Conservation (phyloP, 2,113 vertebrate genomes). For the Grammomys dolichurus region DNA sequence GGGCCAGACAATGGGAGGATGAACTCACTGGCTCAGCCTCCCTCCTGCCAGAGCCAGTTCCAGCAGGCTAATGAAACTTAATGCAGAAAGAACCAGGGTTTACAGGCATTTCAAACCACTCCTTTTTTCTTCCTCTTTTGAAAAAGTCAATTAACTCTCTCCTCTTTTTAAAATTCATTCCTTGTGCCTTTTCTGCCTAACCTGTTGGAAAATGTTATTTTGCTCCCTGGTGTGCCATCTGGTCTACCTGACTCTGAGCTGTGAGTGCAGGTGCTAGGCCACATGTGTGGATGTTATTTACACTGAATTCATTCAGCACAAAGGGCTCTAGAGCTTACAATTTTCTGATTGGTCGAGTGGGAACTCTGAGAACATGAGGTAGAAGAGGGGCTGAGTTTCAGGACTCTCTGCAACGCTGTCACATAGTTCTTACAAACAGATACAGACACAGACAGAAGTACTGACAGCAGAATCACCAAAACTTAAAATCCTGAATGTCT, state of each 20-base stretch:
- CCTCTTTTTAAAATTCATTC: background rate
- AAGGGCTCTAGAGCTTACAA: background rate
- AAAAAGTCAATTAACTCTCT: background rate
- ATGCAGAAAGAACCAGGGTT: background rate
- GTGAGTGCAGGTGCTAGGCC: no score
- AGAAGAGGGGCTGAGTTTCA: background rate
- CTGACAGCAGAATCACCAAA: background rate
- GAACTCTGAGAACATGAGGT: background rate
- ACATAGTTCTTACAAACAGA: background rate
- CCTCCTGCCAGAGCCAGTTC: background rate
- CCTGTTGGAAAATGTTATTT: background rate
- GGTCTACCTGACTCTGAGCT: background rate
- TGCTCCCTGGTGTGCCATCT: background rate
- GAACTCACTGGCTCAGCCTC: background rate
- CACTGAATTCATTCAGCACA: background rate
- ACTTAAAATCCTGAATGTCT: background rate
- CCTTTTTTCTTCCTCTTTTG: background rate
- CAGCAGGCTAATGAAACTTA: background rate
- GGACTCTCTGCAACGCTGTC: background rate
- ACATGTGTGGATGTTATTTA: background rate
- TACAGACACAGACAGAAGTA: background rate
- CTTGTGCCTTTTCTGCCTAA: background rate
- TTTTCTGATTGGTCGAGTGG: background rate
- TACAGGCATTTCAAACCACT: slow-evolving; percentile 40
- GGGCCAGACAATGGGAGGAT: background rate